phyloP scores from a whole-genome alignment of 2,113 vertebrate species.

The Anthoscopus minutus region DNA sequence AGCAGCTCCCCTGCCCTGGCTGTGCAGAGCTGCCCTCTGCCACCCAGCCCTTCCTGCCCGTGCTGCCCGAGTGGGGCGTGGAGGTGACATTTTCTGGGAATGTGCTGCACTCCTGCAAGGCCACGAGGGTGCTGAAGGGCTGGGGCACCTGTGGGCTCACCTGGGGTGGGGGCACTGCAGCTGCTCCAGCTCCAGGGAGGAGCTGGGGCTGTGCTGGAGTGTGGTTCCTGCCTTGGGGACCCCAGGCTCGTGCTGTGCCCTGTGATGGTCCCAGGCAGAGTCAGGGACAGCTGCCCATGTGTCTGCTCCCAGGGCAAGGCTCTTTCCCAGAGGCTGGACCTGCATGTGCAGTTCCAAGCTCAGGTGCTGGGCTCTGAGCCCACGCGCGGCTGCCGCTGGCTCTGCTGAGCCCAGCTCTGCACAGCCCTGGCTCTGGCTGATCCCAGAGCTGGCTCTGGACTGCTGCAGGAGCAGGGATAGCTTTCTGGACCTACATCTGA shows the following conservation, averaged over 20 bases:
- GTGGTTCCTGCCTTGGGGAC: background rate
- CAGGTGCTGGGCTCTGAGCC: background rate
- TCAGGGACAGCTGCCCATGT: accelerated
- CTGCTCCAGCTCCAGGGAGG: accelerated
- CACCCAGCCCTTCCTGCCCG: background rate
- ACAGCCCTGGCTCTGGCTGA: accelerated
- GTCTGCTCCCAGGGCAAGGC: background rate
- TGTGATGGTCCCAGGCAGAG: background rate
- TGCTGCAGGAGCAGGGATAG: background rate
- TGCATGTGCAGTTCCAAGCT: background rate
- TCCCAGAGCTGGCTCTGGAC: background rate
- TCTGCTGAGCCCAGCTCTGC: background rate
- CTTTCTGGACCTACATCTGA: background rate
- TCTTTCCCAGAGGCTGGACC: background rate
- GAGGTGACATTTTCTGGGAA: background rate
- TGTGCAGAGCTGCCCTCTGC: accelerated
- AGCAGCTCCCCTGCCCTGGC: accelerated
- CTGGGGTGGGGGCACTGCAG: background rate
- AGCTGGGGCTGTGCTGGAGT: background rate
- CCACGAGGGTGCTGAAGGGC: accelerated
- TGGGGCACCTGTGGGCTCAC: background rate
- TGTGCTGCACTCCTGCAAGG: background rate
- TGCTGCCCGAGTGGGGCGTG: accelerated
- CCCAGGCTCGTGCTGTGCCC: background rate
- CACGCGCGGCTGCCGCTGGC: accelerated